phyloP scores from a whole-genome alignment of 2,888 invertebrate genomes.

The Apotomis capreana region DNA sequence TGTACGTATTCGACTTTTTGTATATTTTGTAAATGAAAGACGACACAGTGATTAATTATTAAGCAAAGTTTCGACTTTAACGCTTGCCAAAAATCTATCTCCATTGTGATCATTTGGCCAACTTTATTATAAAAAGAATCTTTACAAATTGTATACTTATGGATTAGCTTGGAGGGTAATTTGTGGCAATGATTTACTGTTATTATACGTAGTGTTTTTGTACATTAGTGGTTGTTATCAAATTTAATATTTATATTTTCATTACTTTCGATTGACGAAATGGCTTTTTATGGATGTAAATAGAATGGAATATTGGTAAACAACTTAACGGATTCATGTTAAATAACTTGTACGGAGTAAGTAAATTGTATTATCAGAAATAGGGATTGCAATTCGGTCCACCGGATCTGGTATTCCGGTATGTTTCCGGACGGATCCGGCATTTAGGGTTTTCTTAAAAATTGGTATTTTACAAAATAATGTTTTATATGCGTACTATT shows the following conservation, averaged over 20 bases:
- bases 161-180: background rate
- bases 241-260: slow-evolving; percentile 1
- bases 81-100: slow-evolving; percentile 23
- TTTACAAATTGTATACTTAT: slow-evolving; percentile 19
- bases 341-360: too few relatives aligned
- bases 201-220: slow-evolving; percentile 1
- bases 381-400: too few relatives aligned
- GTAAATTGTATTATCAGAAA: too few relatives aligned
- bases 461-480: too few relatives aligned
- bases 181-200: slow-evolving; percentile 4
- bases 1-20: slow-evolving; percentile 53
- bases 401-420: too few relatives aligned
- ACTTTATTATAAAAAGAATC: background rate
- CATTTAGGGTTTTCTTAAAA: too few relatives aligned
- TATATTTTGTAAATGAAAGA: slow-evolving; percentile 76
- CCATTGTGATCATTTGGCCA: background rate
- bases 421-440: too few relatives aligned
- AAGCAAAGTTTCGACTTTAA: slow-evolving; percentile 20
- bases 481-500: too few relatives aligned
- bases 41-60: slow-evolving; percentile 63
- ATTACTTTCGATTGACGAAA: background rate
- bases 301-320: background rate
- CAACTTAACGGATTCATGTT: too few relatives aligned
- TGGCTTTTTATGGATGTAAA: slow-evolving; percentile 16
- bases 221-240: slow-evolving; percentile 12